Conservation (phyloP, 2,113 vertebrate species). For the Oxyura jamaicensis region DNA sequence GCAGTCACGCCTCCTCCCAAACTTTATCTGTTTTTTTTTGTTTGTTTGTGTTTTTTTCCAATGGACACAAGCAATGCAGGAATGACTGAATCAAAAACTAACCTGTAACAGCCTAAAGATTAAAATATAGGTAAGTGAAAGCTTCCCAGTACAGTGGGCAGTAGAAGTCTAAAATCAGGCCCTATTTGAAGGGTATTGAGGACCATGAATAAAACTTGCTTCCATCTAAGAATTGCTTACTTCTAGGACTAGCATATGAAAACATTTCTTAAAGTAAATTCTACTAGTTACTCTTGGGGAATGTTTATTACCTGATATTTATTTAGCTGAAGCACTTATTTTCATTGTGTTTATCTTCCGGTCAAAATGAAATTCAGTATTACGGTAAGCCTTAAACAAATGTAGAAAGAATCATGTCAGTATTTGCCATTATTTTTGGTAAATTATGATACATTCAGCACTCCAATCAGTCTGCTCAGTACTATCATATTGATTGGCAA, state of each 20-base stretch:
- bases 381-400: neutral
- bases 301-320: neutral
- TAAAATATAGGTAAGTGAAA: neutral
- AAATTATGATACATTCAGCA: neutral
- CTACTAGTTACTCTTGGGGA: neutral
- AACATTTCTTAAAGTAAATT: neutral
- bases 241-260: neutral
- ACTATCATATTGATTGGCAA: conserved; percentile 32
- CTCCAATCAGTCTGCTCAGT: neutral
- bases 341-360: neutral
- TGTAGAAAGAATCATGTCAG: neutral
- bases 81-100: neutral
- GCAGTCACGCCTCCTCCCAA: too few relatives aligned
- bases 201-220: neutral
- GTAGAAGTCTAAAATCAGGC: neutral
- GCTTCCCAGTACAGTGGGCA: neutral
- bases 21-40: neutral
- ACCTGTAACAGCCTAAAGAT: neutral
- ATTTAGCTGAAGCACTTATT: conserved; percentile 11
- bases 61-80: neutral
- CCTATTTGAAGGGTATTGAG: neutral
- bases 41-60: neutral
- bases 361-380: neutral
- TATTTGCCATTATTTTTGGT: neutral
- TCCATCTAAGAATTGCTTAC: neutral